Evolutionary conservation across 1,140 invertebrate genomes (phyloP), one percentile per base, ranked within the genome.

Genomic region (Heliconius hermathena): DNA sequence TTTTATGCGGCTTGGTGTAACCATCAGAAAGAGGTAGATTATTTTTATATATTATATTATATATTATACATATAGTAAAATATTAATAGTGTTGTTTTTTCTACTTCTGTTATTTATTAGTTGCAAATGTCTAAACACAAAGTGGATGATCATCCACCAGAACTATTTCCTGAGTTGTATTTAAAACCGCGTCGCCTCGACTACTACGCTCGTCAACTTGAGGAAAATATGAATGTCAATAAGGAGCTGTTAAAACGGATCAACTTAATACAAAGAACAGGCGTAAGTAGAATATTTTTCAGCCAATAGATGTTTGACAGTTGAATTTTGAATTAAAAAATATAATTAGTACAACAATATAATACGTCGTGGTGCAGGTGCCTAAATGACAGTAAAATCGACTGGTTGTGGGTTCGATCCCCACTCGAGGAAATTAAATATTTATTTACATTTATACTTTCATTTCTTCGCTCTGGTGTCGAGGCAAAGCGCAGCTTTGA

Each of bases 1-100:
- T 93, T 93, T 78, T 94, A 94, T 74, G 81, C 87, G 73, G 82
- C 87, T 82, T 94, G 93, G 93, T 91, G 89, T 79, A 94, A 93
- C 80, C 93, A 94, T 84, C 87, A 87, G 72, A 94, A 94, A 87
- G 90, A 94, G 87, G 93, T 94, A 85, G 78, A 6, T 74, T 52
- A 8, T 66, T 57, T n/a, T 22, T 60, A 26, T 2, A 60, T 60
- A 60, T n/a, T n/a, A 57, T 57, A 57, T 9, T 22, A 66, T 29
- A 2, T 66, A 1, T 1, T 33, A 16, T 46, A 46, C 41, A 46
- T 46, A 0, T 54, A 52, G 26, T 6, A 46, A 54, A 76, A 46
- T 9, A 71, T 71, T 2, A 9, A 22, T n/a, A 4, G 16, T 74
- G 9, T 29, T 18, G 57, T 20, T 13, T 16, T 5, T 66, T 76